Conservation (phyloP, 2,113 vertebrate species). For the Columba livia region DNA sequence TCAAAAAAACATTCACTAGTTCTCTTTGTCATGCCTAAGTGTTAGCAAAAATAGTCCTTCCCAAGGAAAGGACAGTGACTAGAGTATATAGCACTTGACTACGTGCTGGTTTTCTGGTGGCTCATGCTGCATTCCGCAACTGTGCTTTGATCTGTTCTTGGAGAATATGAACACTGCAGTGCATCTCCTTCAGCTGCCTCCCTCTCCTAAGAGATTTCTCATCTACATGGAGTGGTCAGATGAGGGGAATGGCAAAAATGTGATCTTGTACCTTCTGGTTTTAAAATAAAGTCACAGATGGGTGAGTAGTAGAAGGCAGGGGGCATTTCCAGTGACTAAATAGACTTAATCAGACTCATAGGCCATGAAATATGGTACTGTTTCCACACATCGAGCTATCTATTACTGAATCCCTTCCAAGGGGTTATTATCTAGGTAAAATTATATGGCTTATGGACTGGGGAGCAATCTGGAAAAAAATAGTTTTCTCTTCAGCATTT, state of each 20-base stretch:
- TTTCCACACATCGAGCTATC: not conserved
- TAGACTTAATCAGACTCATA: not conserved
- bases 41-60: not conserved
- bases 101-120: not conserved
- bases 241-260: not conserved
- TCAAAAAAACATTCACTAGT: not conserved
- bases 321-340: not conserved
- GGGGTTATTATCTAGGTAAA: not conserved
- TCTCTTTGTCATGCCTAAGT: not conserved
- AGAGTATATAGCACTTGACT: not conserved
- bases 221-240: not conserved
- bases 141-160: not conserved
- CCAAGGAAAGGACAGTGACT: not conserved
- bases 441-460: not conserved
- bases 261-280: not conserved
- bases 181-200: not conserved
- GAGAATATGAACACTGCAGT: not conserved
- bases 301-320: not conserved
- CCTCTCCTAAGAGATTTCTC: not conserved
- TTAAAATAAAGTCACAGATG: not conserved
- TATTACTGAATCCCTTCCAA: not conserved
- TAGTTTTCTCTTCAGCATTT: not conserved
- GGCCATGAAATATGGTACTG: not conserved
- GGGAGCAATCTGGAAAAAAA: not conserved
- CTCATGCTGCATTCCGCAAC: not conserved